Evolutionary conservation across 1,140 invertebrate genomes (phyloP), one percentile per base, ranked within the genome.

Genomic region (Hylyphantes graminicola): DNA sequence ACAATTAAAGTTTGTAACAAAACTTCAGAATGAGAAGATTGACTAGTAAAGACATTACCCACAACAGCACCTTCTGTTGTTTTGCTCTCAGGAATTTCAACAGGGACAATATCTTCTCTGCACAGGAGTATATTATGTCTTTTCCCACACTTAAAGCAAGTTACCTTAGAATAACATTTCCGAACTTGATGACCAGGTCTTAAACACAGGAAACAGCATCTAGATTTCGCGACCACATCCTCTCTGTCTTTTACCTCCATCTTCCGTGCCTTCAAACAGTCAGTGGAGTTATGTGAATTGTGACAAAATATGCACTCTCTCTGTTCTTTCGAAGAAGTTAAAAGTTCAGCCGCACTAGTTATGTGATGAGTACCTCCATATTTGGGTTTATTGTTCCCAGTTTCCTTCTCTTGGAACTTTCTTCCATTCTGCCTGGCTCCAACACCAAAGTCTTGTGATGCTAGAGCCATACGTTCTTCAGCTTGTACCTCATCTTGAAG

Each of bases 401-500:
- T 55, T 17, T 15, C 51, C 50, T 21, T 12, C 50, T 3, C 15
- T 76, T 59, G 63, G 7, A 17, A 15, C 3, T 9, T n/a, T 9
- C 6, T 17, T 73, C 35, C 10, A 13, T 70, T n/a, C 17, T 61
- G 15, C 67, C 54, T 21, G 35, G 9, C 0, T 78, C 35, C 55
- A 67, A 21, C 35, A 0, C 12, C 17, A 15, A 21, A 19, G n/a
- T 35, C 54, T 15, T 67, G 5, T 10, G 76, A 57, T 19, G 57
- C 10, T 17, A 21, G 17, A 19, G 3, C 11, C 11, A 0, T 21
- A 55, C 76, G 8, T 67, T 67, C 76, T 67, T 78, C 59, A 0
- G 61, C 59, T 78, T 78, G 48, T 13, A 78, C 61, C 67, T 78
- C 61, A 54, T 19, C 61, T 21, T 78, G 12, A n/a, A 65, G 55